A percentile compares a stretch with the other conserved stretches of the same genome.
Evolutionary conservation across 2,888 invertebrate genomes (phyloP).

Genomic region (Thera obeliscata): DNA sequence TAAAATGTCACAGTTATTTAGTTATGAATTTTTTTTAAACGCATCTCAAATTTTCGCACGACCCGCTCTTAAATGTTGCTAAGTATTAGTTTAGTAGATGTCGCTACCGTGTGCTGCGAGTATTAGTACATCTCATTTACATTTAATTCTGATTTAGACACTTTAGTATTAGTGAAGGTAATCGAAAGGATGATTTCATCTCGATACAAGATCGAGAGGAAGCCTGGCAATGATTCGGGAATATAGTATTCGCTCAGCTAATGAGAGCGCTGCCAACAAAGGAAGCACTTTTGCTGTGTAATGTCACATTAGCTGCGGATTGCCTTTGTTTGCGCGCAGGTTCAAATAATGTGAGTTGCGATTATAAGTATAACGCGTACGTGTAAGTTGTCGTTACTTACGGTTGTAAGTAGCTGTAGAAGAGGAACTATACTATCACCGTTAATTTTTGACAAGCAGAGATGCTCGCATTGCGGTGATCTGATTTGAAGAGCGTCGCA

Average conservation of each 20-base stretch:
- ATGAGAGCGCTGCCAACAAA: constrained; percentile 1
- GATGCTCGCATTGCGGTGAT: too few species aligned
- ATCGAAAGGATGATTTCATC: too few species aligned
- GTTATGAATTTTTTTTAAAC: too few species aligned
- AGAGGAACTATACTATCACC: too few species aligned
- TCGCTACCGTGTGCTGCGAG: not conserved
- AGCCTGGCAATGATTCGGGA: not conserved
- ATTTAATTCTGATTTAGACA: not conserved
- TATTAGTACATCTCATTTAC: not conserved
- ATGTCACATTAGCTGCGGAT: not conserved
- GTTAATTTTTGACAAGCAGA: too few species aligned
- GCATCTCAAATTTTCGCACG: too few species aligned
- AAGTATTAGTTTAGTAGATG: not conserved
- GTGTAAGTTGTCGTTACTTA: not conserved
- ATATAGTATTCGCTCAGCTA: not conserved
- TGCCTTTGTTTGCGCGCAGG: not conserved
- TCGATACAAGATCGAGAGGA: too few species aligned
- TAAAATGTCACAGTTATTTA: too few species aligned
- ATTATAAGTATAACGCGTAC: not conserved
- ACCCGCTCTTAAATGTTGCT: too few species aligned
- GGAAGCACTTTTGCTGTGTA: constrained; percentile 2
- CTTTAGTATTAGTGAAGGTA: not conserved
- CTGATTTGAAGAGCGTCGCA: too few species aligned
- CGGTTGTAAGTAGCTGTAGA: not conserved
- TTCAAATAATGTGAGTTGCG: not conserved